Evolutionary conservation across 2,888 invertebrate genomes (phyloP).

Genomic region (Piscicola geometra): DNA sequence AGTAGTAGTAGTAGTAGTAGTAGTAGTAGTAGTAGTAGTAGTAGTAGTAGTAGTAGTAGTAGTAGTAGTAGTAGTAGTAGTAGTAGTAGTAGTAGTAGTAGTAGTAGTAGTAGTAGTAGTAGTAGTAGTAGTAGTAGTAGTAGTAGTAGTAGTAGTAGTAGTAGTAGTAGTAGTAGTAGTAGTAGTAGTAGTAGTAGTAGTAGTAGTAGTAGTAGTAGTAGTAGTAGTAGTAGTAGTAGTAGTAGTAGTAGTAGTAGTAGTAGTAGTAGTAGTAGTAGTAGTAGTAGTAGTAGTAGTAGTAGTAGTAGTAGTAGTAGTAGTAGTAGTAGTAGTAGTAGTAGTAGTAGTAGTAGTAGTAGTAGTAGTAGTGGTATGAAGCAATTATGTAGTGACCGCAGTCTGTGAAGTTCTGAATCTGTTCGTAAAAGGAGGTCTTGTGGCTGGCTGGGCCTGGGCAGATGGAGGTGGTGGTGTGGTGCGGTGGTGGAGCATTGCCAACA

Average conservation of each 20-base stretch:
- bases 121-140: conserved; percentile 22
- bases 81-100: conserved; percentile 24
- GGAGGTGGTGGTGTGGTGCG: no score
- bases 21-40: conserved; percentile 23
- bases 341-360: not conserved
- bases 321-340: conserved; percentile 2
- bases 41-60: conserved; percentile 17
- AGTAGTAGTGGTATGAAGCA: no score
- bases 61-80: conserved; percentile 18
- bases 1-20: conserved; percentile 10
- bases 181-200: conserved; percentile 41
- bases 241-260: conserved; percentile 37
- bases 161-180: conserved; percentile 39
- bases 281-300: conserved; percentile 38
- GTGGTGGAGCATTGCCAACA: no score
- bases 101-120: conserved; percentile 26
- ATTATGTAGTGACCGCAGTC: no score
- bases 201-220: conserved; percentile 39
- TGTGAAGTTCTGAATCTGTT: no score
- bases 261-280: conserved; percentile 40
- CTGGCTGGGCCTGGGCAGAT: no score
- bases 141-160: conserved; percentile 33
- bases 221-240: conserved; percentile 37
- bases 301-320: conserved; percentile 30
- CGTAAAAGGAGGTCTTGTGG: no score